A percentile compares a stretch with the other conserved stretches of the same genome.
Evolutionary conservation across 64 coral and sea anemone species (phyloP).

Genomic region (Montipora efflorescens): DNA sequence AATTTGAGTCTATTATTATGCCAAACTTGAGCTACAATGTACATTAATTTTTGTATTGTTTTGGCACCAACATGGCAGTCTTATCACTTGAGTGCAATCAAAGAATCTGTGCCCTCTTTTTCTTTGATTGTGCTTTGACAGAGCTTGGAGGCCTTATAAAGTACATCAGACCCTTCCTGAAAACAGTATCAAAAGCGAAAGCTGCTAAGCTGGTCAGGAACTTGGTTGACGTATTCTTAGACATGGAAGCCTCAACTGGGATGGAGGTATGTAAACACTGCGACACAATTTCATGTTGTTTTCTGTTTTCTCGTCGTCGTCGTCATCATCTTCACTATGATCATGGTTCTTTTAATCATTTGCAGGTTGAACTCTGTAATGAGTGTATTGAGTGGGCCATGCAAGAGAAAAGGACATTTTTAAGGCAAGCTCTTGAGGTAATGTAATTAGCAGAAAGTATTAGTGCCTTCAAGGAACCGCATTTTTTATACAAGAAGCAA

Average conservation of each 20-base stretch:
- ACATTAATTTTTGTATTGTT: too few species aligned
- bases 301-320: too few species aligned
- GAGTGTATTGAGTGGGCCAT: slow-evolving; percentile 99
- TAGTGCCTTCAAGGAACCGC: background rate
- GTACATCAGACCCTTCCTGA: slow-evolving; percentile 92
- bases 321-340: too few species aligned
- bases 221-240: slow-evolving; percentile 91
- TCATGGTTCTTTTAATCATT: too few species aligned
- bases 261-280: slow-evolving; percentile 69
- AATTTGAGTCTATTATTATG: too few species aligned
- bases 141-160: slow-evolving; percentile 98
- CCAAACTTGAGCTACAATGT: too few species aligned
- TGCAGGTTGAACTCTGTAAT: slow-evolving; percentile 90
- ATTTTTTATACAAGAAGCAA: background rate
- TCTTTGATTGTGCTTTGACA: slow-evolving; percentile 2
- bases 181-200: slow-evolving; percentile 95
- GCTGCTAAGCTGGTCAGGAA: slow-evolving; percentile 95
- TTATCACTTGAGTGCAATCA: too few species aligned
- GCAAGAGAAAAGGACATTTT: slow-evolving; percentile 91
- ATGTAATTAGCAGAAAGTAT: background rate
- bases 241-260: slow-evolving; percentile 98
- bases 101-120: background rate
- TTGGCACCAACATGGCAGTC: too few species aligned
- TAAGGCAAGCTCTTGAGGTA: slow-evolving; percentile 96
- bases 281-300: too few species aligned